A percentile compares a stretch with the other conserved stretches of the same genome.
Conservation (phyloP, 2,113 vertebrate species). For the Pandion haliaetus region DNA sequence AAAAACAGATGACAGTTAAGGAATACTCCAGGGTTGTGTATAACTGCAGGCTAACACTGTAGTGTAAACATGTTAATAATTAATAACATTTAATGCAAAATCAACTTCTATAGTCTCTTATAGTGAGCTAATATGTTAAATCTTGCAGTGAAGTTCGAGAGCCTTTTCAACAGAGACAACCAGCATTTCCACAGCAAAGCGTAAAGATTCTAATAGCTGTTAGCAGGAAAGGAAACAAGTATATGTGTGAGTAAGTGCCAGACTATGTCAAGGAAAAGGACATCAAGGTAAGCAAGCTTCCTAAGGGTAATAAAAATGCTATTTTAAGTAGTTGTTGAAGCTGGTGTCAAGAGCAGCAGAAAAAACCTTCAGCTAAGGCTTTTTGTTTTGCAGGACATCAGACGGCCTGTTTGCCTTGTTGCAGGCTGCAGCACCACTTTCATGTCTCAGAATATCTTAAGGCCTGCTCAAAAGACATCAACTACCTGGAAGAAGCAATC, state of each 20-base stretch:
- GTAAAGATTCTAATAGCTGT: background rate
- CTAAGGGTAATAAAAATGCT: background rate
- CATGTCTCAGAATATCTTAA: background rate
- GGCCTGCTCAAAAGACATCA: background rate
- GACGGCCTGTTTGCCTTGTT: background rate
- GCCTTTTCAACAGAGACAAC: background rate
- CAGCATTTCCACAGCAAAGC: background rate
- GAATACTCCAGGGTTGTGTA: background rate
- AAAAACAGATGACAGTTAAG: background rate
- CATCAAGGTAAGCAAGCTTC: background rate
- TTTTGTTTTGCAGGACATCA: background rate
- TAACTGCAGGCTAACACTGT: background rate
- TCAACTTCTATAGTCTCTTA: background rate
- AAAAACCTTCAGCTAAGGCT: background rate
- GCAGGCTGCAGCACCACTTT: background rate
- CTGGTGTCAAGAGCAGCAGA: background rate
- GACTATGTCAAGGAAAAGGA: background rate
- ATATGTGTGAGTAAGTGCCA: background rate
- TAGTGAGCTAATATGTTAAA: background rate
- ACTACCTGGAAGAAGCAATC: background rate
- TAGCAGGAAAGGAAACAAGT: background rate
- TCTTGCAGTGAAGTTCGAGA: background rate
- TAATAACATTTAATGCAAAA: background rate
- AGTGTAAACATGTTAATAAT: background rate
- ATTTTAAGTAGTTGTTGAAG: background rate